These are phyloP conservation scores for Monochamus saltuarius DNA, from an alignment of 1,140 invertebrate genomes.

Conservation along the genomic window DNA sequence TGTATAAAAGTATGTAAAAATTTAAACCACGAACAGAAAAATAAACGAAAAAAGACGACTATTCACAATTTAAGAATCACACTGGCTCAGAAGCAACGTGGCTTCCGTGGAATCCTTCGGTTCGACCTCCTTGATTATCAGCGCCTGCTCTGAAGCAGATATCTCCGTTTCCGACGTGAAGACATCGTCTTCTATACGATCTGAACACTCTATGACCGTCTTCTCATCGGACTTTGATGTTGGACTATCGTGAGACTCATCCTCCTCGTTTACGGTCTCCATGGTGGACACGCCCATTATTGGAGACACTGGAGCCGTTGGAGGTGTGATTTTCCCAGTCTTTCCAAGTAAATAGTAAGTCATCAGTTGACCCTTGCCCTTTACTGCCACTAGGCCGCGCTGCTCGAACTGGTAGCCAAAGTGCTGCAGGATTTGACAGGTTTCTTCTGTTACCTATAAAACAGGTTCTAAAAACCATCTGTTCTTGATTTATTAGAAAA, in stretches of 20 bases:
- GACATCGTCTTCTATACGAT: slow-evolving; percentile 42
- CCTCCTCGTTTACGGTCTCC: slow-evolving; percentile 47
- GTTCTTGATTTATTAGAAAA: no score
- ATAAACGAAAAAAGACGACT: neutral
- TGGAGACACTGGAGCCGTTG: slow-evolving; percentile 45
- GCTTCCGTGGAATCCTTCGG: slow-evolving; percentile 28
- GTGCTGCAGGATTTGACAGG: slow-evolving; percentile 77
- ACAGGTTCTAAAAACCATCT: slow-evolving; percentile 5
- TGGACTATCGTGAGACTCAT: slow-evolving; percentile 44
- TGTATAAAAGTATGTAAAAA: no score
- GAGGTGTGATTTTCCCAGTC: slow-evolving; percentile 60
- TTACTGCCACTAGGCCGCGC: slow-evolving; percentile 87
- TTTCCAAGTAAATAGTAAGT: slow-evolving; percentile 89
- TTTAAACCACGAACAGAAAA: no score
- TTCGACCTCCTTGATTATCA: slow-evolving; percentile 25
- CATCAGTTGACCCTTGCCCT: slow-evolving; percentile 93
- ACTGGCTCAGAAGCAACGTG: slow-evolving; percentile 30
- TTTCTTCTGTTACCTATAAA: slow-evolving; percentile 86
- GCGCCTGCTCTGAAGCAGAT: slow-evolving; percentile 12
- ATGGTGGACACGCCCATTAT: slow-evolving; percentile 33
- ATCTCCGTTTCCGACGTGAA: slow-evolving; percentile 31
- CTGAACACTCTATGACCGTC: slow-evolving; percentile 49
- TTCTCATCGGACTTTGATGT: slow-evolving; percentile 50
- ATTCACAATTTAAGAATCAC: slow-evolving; percentile 20
- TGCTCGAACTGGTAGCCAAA: slow-evolving; percentile 92